Evolutionary conservation across 2,888 invertebrate genomes (phyloP).

Genomic region (Drosophila lacicola): DNA sequence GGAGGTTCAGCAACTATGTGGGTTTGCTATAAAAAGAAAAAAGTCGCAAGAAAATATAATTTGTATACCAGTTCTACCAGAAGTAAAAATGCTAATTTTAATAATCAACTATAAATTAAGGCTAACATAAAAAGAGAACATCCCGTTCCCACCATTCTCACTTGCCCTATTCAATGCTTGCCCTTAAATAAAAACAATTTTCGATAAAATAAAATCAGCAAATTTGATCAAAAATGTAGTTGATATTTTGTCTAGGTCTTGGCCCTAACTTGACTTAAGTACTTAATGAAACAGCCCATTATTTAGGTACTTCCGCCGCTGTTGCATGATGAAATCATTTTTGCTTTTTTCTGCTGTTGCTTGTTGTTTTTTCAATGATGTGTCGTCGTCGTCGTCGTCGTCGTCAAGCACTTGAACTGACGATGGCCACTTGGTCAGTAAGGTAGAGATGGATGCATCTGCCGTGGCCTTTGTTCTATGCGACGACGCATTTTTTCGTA

Average conservation of each 20-base stretch:
- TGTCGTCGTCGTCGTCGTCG: slow-evolving; percentile 49
- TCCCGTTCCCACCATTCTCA: no score
- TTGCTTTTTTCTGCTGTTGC: slow-evolving; percentile 10
- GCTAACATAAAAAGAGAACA: no score
- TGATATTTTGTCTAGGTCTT: slow-evolving; percentile 8
- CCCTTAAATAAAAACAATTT: no score
- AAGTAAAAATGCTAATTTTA: neutral
- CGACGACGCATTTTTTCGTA: slow-evolving; percentile 73
- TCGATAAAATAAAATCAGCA: slow-evolving; percentile 4
- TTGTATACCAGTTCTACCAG: neutral
- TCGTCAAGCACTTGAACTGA: slow-evolving; percentile 55
- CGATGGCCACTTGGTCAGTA: slow-evolving; percentile 70
- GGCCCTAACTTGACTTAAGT: slow-evolving; percentile 33
- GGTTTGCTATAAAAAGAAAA: slow-evolving; percentile 15
- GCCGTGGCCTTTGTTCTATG: slow-evolving; percentile 69
- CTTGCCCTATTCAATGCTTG: no score
- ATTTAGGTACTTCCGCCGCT: slow-evolving; percentile 65
- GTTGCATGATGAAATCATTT: slow-evolving; percentile 63
- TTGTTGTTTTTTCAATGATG: slow-evolving; percentile 48
- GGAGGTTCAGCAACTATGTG: slow-evolving; percentile 41
- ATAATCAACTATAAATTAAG: neutral
- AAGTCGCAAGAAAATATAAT: neutral
- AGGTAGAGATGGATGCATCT: slow-evolving; percentile 64
- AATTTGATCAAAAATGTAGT: slow-evolving; percentile 14
- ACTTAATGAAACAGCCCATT: slow-evolving; percentile 49